phyloP scores from a whole-genome alignment of 2,797 vertebrate genomes.

The Acipenser transmontanus region DNA sequence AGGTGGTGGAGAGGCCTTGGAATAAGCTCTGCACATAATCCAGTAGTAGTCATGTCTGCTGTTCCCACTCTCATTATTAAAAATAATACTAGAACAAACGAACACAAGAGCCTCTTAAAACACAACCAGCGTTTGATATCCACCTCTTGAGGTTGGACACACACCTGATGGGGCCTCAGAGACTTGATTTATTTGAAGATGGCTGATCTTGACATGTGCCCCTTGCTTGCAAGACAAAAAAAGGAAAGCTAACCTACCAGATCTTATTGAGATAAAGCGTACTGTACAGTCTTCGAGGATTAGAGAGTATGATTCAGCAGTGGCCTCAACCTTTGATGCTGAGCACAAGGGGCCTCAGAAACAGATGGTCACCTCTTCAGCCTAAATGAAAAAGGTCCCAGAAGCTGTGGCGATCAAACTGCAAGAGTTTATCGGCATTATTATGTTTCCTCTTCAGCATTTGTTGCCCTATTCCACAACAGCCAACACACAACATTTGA shows the following conservation, averaged over 20 bases:
- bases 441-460: neutral
- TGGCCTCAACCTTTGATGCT: slow-evolving; percentile 41
- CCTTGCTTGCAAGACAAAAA: slow-evolving; percentile 36
- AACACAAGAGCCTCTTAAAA: slow-evolving; percentile 56
- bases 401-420: slow-evolving; percentile 29
- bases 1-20: slow-evolving; percentile 58
- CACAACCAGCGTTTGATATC: slow-evolving; percentile 55
- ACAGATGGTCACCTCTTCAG: slow-evolving; percentile 60
- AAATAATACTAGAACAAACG: slow-evolving; percentile 58
- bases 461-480: neutral
- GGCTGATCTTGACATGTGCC: slow-evolving; percentile 56
- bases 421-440: neutral
- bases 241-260: slow-evolving; percentile 33
- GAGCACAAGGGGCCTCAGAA: slow-evolving; percentile 45
- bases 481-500: too few species aligned
- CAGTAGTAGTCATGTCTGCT: slow-evolving; percentile 51
- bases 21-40: slow-evolving; percentile 61
- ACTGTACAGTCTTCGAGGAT: slow-evolving; percentile 38
- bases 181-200: slow-evolving; percentile 71
- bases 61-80: slow-evolving; percentile 65
- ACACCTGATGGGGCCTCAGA: slow-evolving; percentile 46
- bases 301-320: slow-evolving; percentile 50
- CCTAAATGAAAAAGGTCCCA: slow-evolving; percentile 39
- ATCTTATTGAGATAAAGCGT: slow-evolving; percentile 35
- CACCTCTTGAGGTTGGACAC: slow-evolving; percentile 54